phyloP scores from a whole-genome alignment of 1,140 invertebrate species.

The Paracyclopina nana region DNA sequence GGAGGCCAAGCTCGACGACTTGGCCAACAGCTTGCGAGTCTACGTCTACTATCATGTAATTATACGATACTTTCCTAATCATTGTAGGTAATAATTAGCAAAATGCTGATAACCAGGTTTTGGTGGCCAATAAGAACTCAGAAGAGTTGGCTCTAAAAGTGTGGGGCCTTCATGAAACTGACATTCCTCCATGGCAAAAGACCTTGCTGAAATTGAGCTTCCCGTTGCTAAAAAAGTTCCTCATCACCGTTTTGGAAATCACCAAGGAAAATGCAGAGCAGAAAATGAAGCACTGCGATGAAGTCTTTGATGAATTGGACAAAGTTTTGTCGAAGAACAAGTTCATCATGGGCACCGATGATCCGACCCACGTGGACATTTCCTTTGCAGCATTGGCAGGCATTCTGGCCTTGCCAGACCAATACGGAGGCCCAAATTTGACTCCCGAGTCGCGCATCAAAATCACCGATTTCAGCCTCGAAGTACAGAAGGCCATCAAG shows the following conservation, averaged over 20 bases:
- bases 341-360: not conserved
- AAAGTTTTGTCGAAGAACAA: not conserved
- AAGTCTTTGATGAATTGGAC: not conserved
- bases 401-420: not conserved
- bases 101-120: no score
- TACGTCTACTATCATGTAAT: constrained; percentile 2
- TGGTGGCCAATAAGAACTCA: not conserved
- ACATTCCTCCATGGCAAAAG: not conserved
- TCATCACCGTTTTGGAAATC: not conserved
- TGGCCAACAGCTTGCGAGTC: not conserved
- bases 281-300: not conserved
- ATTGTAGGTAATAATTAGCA: no score
- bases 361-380: not conserved
- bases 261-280: not conserved
- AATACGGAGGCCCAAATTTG: not conserved
- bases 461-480: not conserved
- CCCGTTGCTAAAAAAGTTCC: not conserved
- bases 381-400: not conserved
- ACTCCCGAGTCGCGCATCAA: not conserved
- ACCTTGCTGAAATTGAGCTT: not conserved
- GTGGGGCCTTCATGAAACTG: not conserved
- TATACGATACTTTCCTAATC: no score
- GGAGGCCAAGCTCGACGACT: not conserved
- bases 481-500: not conserved
- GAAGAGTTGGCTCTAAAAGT: not conserved